These are phyloP conservation scores for Idaea aversata DNA, from an alignment of 2,888 invertebrate genomes.

Conservation along the genomic window DNA sequence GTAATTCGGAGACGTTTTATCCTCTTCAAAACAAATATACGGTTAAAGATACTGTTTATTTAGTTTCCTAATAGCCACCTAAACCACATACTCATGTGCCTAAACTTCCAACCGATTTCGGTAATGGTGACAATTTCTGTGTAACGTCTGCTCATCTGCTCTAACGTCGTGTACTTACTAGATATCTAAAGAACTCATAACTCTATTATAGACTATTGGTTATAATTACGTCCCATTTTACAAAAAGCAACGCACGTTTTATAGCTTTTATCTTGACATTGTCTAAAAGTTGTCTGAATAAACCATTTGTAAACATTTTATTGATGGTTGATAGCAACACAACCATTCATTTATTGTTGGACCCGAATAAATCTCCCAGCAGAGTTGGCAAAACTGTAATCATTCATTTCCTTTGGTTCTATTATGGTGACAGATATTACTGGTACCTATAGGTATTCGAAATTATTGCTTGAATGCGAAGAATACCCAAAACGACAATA, in stretches of 20 bases:
- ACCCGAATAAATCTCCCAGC: slow-evolving; percentile 56
- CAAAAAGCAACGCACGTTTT: slow-evolving; percentile 20
- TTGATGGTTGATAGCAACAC: slow-evolving; percentile 54
- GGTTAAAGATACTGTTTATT: background rate
- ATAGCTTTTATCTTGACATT: slow-evolving; percentile 28
- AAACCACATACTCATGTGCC: too few species aligned
- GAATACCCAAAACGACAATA: background rate
- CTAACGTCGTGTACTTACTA: background rate
- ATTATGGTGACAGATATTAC: slow-evolving; percentile 26
- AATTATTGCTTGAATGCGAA: slow-evolving; percentile 24
- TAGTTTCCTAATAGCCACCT: too few species aligned
- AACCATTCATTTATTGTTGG: slow-evolving; percentile 55
- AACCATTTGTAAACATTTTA: slow-evolving; percentile 58
- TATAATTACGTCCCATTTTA: slow-evolving; percentile 3
- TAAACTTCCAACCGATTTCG: too few species aligned
- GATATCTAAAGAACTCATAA: background rate
- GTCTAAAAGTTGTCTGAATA: slow-evolving; percentile 45
- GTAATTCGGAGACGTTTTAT: background rate
- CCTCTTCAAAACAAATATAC: background rate
- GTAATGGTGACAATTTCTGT: too few species aligned
- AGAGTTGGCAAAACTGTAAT: slow-evolving; percentile 56
- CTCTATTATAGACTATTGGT: background rate
- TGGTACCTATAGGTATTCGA: slow-evolving; percentile 12
- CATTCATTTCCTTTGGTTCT: slow-evolving; percentile 45
- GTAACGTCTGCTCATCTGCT: too few species aligned